Evolutionary conservation across 1,140 invertebrate species (phyloP).

Genomic region (Papilio dardanus): DNA sequence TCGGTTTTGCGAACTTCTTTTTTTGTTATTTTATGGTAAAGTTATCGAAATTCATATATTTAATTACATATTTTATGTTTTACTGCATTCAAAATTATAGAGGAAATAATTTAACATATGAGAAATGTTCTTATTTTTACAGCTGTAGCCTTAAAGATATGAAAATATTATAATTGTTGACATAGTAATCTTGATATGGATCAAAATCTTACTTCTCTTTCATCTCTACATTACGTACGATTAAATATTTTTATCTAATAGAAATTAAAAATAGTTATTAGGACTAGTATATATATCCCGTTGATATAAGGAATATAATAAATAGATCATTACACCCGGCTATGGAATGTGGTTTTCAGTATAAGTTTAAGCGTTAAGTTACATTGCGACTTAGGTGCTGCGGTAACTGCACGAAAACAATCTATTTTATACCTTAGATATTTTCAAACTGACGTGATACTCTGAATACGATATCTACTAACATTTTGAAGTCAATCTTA

Average conservation of each 20-base stretch:
- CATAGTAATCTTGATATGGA: neutral
- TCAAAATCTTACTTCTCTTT: conserved; percentile 12
- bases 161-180: neutral
- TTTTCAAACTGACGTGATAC: neutral
- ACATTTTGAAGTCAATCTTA: neutral
- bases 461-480: neutral
- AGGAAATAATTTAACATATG: neutral
- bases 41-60: neutral
- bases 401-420: conserved; percentile 25
- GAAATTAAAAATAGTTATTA: neutral
- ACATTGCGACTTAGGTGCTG: conserved; percentile 26
- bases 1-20: conserved; percentile 32
- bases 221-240: neutral
- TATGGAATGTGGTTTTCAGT: conserved; percentile 37
- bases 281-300: neutral
- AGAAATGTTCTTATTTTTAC: neutral
- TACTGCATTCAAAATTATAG: neutral
- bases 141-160: neutral
- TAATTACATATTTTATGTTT: neutral
- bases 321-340: conserved; percentile 37
- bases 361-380: conserved; percentile 31
- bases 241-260: neutral
- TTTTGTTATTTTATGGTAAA: conserved; percentile 25
- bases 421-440: conserved; percentile 20
- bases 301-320: conserved; percentile 18